phyloP scores from a whole-genome alignment of 2,888 invertebrate genomes.

The Oasisia sp. region DNA sequence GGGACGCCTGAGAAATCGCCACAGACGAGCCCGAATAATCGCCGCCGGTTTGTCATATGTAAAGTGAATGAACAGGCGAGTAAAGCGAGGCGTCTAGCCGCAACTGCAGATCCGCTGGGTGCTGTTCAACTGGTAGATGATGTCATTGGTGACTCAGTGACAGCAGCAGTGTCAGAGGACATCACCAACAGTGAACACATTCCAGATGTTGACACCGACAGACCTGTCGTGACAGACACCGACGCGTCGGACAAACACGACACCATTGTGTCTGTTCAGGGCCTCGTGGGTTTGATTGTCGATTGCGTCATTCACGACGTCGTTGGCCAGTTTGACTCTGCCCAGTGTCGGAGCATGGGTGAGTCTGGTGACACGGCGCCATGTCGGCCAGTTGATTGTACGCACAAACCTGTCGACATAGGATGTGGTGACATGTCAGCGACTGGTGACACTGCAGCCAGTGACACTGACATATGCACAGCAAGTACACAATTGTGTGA shows the following conservation, averaged over 20 bases:
- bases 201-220: neutral
- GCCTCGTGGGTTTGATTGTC: neutral
- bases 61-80: neutral
- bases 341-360: neutral
- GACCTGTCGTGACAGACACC: neutral
- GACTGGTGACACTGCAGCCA: slow-evolving; percentile 11
- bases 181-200: neutral
- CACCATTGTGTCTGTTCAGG: neutral
- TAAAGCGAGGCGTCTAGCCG: neutral
- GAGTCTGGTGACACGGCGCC: neutral
- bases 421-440: neutral
- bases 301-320: neutral
- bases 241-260: neutral
- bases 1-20: neutral
- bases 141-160: neutral
- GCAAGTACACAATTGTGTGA: neutral
- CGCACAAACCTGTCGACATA: neutral
- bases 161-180: neutral
- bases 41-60: neutral
- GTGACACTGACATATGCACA: neutral
- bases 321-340: neutral
- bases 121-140: neutral
- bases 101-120: neutral
- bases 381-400: neutral
- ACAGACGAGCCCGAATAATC: neutral